These are phyloP conservation scores for Entomyzon cyanotis DNA, from an alignment of 2,113 vertebrate genomes.

Conservation along the genomic window DNA sequence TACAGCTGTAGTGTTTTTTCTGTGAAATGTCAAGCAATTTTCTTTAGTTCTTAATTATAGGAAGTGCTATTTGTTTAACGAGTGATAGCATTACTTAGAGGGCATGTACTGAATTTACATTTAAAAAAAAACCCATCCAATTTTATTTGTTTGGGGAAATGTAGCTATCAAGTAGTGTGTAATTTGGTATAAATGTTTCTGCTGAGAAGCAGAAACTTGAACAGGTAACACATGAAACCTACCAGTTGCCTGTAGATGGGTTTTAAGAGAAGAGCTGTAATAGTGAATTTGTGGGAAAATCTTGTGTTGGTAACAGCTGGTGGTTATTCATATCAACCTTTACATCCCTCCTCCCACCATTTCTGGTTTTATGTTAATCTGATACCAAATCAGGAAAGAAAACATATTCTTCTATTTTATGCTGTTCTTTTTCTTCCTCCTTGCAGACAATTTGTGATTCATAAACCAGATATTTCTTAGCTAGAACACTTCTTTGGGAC, in stretches of 20 bases:
- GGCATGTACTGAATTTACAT: background rate
- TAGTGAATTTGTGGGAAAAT: constrained; percentile 20
- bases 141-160: background rate
- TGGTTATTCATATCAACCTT: background rate
- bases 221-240: background rate
- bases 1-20: constrained; percentile 62
- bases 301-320: constrained; percentile 4
- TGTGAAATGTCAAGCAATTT: constrained; percentile 60
- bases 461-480: background rate
- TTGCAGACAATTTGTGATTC: background rate
- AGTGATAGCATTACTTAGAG: background rate
- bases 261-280: background rate
- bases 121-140: background rate
- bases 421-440: background rate
- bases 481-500: background rate
- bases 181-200: background rate
- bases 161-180: background rate
- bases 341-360: background rate
- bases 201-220: background rate
- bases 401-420: background rate
- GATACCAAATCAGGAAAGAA: background rate
- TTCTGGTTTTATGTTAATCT: constrained; percentile 7
- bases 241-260: background rate
- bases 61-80: background rate
- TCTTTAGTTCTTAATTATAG: constrained; percentile 14